Base-by-base conservation (phyloP, 2,797 vertebrate species). In the Paratrypauchen microcephalus region DNA sequence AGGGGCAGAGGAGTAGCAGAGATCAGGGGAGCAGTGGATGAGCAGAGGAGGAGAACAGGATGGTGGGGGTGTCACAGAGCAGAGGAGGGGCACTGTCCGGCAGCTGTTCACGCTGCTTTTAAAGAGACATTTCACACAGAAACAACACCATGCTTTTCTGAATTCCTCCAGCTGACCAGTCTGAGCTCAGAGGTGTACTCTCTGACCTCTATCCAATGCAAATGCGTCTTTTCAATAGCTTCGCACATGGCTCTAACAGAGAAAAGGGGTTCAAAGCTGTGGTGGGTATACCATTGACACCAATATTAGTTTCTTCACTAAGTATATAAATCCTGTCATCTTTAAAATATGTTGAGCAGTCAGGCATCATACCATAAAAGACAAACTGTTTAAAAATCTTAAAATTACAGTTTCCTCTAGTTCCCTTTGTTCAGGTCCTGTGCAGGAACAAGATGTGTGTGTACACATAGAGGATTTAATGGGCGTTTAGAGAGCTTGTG, bases 21-120 rank as follows among this genome's bases (percentile, higher is more conserved):
- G 7, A 9, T 1, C 32, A 9, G 7, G 8, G 8, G 32, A 36
- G 32, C 7, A 36, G 32, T 9, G 32, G 32, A 36, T 1, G 32
- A 36, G 41, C 12, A 45, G 12, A 45, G 13, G 12, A 13, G 13
- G 41, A 45, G 41, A 45, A 16, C 13, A 45, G 41, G 11, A 4
- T 8, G 41, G 41, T 4, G 41, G 41, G 12, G 41, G 41, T 13
- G 13, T 45, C 41, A 45, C 13, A 45, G 39, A 41, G 36, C 48
- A 23, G 81, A 56, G 45, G 67, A 68, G 80, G 79, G 69, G 78
- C 80, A 85, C 91, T 93, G 92, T 91, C 90, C 90, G 66, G 91
- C 94, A 94, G 94, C 93, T 94, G 94, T 93, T 94, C 89, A 73
- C 74, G 88, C 81, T 85, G 89, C 88, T 92, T 90, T 93, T 93